Conservation (phyloP, 2,888 invertebrate genomes). For the Diachrysia chrysitis region DNA sequence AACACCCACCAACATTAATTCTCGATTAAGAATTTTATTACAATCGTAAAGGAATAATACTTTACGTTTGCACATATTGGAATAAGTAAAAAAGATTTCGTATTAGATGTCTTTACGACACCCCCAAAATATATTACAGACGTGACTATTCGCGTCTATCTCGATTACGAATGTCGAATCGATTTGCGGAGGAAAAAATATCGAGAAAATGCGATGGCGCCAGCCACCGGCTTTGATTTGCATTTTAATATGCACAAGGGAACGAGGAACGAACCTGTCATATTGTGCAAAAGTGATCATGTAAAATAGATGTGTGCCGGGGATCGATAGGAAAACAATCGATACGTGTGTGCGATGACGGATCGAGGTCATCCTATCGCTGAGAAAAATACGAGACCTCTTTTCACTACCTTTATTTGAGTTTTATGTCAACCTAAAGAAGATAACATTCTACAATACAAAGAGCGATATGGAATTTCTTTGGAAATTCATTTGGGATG, state of each 20-base stretch:
- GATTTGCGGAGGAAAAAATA: conserved; percentile 70
- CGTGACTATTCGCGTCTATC: conserved; percentile 79
- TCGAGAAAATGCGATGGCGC: conserved; percentile 56
- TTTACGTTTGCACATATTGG: conserved; percentile 76
- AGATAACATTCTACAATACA: conserved; percentile 67
- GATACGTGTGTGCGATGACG: conserved; percentile 31
- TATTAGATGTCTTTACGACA: conserved; percentile 80
- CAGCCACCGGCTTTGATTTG: conserved; percentile 78
- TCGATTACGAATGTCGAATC: conserved; percentile 75
- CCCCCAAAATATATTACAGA: conserved; percentile 78
- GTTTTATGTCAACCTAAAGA: conserved; percentile 59
- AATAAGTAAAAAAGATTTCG: conserved; percentile 81
- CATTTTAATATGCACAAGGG: conserved; percentile 87
- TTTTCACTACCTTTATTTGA: conserved; percentile 59
- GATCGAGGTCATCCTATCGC: conserved; percentile 41
- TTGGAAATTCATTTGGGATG: conserved; percentile 62
- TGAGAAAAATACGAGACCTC: conserved; percentile 49
- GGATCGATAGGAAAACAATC: conserved; percentile 61
- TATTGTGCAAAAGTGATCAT: conserved; percentile 72
- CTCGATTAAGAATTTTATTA: conserved; percentile 79
- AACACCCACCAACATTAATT: conserved; percentile 72
- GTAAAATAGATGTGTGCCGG: conserved; percentile 57
- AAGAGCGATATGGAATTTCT: conserved; percentile 62
- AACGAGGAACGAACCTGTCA: conserved; percentile 77
- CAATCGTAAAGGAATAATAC: conserved; percentile 68